phyloP scores from a whole-genome alignment of 2,797 vertebrate species.

The Chloroceryle inda region DNA sequence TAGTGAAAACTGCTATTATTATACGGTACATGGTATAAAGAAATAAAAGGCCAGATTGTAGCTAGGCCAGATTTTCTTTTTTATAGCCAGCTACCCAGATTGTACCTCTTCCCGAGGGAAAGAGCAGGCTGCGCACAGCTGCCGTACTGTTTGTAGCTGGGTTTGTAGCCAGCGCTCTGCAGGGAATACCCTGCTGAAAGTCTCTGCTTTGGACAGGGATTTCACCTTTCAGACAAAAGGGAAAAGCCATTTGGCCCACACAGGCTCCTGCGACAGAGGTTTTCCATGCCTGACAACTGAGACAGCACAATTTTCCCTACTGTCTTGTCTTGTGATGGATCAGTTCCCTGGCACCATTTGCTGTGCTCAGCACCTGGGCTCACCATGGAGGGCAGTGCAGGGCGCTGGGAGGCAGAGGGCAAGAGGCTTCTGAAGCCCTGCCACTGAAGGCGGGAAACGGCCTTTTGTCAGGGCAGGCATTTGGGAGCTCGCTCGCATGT shows the following conservation, averaged over 20 bases:
- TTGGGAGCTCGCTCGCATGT: background rate
- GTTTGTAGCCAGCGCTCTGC: background rate
- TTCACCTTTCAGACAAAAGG: background rate
- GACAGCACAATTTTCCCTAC: background rate
- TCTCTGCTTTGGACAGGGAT: fast-evolving
- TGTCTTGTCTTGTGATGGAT: background rate
- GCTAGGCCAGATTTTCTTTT: background rate
- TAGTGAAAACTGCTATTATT: background rate
- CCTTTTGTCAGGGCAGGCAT: background rate
- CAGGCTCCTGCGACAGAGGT: background rate
- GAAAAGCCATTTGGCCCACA: background rate
- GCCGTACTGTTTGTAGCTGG: background rate
- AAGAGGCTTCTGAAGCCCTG: background rate
- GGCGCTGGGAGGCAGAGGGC: background rate
- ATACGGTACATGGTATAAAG: background rate
- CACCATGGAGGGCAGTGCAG: background rate
- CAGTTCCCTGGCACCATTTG: fast-evolving
- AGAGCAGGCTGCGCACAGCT: background rate
- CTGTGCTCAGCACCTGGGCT: background rate
- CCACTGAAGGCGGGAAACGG: background rate
- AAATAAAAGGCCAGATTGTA: background rate
- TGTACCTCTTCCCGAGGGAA: background rate
- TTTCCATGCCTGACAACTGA: background rate
- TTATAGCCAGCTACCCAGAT: background rate
- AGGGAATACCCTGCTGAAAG: background rate